Evolutionary conservation across 2,797 vertebrate species (phyloP).

Genomic region (Lepus oiostolus): DNA sequence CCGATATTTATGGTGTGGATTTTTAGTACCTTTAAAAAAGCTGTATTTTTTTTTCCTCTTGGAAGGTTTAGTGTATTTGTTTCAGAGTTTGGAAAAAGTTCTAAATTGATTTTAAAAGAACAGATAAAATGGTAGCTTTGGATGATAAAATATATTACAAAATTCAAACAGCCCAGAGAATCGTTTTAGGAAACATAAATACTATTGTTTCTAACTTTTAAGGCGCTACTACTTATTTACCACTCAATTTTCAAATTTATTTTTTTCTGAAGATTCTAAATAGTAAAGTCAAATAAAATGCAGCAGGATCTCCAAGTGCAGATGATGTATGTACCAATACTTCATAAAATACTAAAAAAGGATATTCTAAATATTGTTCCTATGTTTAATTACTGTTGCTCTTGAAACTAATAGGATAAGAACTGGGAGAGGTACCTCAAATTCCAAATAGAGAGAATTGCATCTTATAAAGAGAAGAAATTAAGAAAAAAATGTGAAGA

Average conservation of each 20-base stretch:
- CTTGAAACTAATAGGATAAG: background rate
- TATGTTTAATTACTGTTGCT: background rate
- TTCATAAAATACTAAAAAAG: background rate
- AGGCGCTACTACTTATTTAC: too few species aligned
- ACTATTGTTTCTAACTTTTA: background rate
- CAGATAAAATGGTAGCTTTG: slow-evolving; percentile 39
- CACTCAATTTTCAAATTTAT: background rate
- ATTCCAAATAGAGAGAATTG: background rate
- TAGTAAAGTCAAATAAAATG: background rate
- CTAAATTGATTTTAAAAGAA: background rate
- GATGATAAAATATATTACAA: slow-evolving; percentile 1
- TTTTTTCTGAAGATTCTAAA: slow-evolving; percentile 13
- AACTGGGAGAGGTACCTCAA: background rate
- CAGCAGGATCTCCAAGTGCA: background rate
- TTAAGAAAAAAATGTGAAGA: background rate
- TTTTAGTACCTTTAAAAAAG: slow-evolving; percentile 64
- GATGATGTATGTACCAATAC: background rate
- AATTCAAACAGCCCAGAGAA: background rate
- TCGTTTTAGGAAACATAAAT: slow-evolving; percentile 48
- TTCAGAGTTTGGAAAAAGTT: slow-evolving; percentile 43
- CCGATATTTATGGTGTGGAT: slow-evolving; percentile 61
- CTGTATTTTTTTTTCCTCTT: background rate
- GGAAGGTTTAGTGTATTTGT: slow-evolving; percentile 58
- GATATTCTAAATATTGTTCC: background rate
- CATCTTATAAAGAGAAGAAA: background rate